These are phyloP conservation scores for Acanthornis magna DNA, from an alignment of 2,797 vertebrate species.

Conservation along the genomic window DNA sequence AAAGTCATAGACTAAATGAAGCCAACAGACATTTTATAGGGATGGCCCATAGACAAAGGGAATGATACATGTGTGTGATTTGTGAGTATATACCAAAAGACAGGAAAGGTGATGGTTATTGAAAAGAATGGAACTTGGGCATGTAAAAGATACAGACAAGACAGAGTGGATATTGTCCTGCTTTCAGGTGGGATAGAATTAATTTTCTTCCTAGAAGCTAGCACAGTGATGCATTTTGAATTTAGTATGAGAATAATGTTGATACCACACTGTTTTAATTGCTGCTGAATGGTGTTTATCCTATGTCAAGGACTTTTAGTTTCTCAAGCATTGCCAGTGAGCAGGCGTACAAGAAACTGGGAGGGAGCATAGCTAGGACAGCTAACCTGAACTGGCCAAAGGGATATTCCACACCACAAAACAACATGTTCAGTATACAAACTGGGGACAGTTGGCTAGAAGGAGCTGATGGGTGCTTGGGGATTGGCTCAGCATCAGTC, in stretches of 20 bases:
- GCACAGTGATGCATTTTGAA: background rate
- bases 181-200: background rate
- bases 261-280: background rate
- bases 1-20: background rate
- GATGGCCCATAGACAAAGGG: no score
- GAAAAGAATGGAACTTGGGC: background rate
- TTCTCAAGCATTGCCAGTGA: background rate
- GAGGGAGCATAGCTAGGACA: background rate
- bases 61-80: background rate
- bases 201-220: background rate
- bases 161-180: background rate
- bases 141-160: background rate
- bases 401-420: background rate
- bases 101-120: background rate
- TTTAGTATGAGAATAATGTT: background rate
- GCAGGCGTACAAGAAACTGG: background rate
- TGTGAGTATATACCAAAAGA: background rate
- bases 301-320: background rate
- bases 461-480: background rate
- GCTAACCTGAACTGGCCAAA: background rate
- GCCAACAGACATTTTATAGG: background rate
- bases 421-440: background rate
- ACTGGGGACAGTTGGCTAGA: no score
- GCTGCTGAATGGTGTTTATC: background rate
- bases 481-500: background rate